Evolutionary conservation across 2,113 vertebrate genomes (phyloP).

Genomic region (Ranitomeya imitator): DNA sequence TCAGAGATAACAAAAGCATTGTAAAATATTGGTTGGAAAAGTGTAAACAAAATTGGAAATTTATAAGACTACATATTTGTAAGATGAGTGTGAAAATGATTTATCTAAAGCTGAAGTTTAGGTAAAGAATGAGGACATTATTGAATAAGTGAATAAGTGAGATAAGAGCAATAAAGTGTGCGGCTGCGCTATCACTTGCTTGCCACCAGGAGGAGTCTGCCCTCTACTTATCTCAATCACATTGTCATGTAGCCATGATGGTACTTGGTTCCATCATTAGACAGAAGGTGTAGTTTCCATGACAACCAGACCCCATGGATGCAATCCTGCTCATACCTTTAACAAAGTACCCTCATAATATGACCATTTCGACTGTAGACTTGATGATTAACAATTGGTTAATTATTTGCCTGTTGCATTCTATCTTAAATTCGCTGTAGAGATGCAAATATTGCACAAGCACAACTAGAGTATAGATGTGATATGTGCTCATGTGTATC

Average conservation of each 20-base stretch:
- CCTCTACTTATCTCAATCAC: constrained; percentile 24
- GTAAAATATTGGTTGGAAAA: not conserved
- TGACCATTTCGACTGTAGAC: not conserved
- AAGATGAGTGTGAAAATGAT: not conserved
- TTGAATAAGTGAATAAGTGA: not conserved
- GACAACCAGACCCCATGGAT: constrained; percentile 12
- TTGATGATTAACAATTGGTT: not conserved
- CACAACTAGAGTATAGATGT: not conserved
- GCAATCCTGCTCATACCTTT: not conserved
- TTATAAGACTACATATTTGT: not conserved
- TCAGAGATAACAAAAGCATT: not conserved
- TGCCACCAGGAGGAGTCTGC: constrained; percentile 48
- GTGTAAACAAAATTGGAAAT: not conserved
- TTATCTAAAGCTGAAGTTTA: not conserved
- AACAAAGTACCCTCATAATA: constrained; percentile 21
- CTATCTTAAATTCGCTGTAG: not conserved
- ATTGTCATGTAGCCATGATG: constrained; percentile 16
- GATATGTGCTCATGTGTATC: not conserved
- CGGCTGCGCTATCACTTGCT: not conserved
- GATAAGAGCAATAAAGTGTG: not conserved
- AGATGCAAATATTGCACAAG: not conserved
- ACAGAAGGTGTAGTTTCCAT: constrained; percentile 36
- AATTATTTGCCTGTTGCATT: not conserved
- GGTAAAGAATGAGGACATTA: not conserved
- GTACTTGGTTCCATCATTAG: not conserved